These are phyloP conservation scores for Noctua pronuba DNA, from an alignment of 2,888 invertebrate species.

Conservation along the genomic window DNA sequence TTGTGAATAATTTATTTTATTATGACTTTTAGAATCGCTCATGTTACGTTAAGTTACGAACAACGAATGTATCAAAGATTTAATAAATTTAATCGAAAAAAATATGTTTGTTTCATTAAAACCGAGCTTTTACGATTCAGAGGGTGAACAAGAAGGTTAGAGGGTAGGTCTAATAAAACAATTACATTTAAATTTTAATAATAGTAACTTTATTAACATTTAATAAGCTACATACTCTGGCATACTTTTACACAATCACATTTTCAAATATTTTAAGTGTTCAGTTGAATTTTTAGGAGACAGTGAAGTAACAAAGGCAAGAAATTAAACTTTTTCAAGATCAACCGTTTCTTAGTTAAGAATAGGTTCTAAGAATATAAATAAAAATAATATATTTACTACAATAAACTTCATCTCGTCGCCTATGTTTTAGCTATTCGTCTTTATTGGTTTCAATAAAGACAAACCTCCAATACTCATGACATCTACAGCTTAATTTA, in stretches of 20 bases:
- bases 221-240: constrained; percentile 50
- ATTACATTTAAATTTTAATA: constrained; percentile 32
- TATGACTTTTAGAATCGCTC: constrained; percentile 61
- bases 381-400: constrained; percentile 48
- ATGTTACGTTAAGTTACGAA: constrained; percentile 68
- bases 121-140: neutral
- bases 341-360: neutral
- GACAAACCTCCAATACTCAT: constrained; percentile 44
- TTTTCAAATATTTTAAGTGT: constrained; percentile 13
- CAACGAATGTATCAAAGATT: constrained; percentile 77
- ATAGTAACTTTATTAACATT: constrained; percentile 64
- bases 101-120: constrained; percentile 15
- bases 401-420: constrained; percentile 38
- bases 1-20: constrained; percentile 67
- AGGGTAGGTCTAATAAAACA: neutral
- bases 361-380: constrained; percentile 49
- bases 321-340: constrained; percentile 6
- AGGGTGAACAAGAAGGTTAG: neutral
- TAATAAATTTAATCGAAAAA: constrained; percentile 69
- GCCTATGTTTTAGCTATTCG: constrained; percentile 36
- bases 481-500: constrained; percentile 61
- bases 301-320: constrained; percentile 21
- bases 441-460: constrained; percentile 37
- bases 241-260: constrained; percentile 51
- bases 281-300: neutral